Evolutionary conservation across 2,888 invertebrate genomes (phyloP).

Genomic region (Yponomeuta plumbellus): DNA sequence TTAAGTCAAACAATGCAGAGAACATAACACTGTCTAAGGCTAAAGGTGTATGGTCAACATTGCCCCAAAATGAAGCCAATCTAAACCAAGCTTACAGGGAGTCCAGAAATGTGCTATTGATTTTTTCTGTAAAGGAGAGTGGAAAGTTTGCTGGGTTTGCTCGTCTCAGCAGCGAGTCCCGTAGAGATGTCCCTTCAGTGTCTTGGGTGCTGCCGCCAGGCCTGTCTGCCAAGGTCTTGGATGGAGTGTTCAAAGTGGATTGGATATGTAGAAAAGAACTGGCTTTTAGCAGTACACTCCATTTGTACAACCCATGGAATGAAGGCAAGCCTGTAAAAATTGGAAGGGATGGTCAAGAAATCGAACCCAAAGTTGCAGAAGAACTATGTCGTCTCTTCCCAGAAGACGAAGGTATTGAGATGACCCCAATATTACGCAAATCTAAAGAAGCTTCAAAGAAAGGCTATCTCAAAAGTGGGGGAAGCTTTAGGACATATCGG

Average conservation of each 20-base stretch:
- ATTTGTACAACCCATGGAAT: conserved; percentile 98
- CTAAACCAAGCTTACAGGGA: conserved; percentile 96
- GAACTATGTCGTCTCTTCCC: conserved; percentile 96
- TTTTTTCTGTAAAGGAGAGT: conserved; percentile 99
- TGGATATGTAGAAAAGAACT: conserved; percentile 98
- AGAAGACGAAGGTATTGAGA: conserved; percentile 93
- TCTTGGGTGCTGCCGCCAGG: conserved; percentile 97
- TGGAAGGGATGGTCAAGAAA: conserved; percentile 98
- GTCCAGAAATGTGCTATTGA: conserved; percentile 93
- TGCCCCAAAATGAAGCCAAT: conserved; percentile 97
- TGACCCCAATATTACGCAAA: conserved; percentile 90
- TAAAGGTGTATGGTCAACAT: conserved; percentile 98
- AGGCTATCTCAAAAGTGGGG: conserved; percentile 69
- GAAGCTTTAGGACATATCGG: conserved; percentile 69
- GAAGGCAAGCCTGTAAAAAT: conserved; percentile 99
- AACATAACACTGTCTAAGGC: conserved; percentile 96
- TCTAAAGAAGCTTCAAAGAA: conserved; percentile 89
- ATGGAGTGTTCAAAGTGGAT: conserved; percentile 97
- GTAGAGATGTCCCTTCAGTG: conserved; percentile 91
- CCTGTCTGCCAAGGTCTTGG: conserved; percentile 92
- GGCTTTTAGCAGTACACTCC: conserved; percentile 93
- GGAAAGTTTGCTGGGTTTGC: conserved; percentile 97
- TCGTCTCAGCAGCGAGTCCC: conserved; percentile 90
- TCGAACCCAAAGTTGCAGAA: conserved; percentile 96
- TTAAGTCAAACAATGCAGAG: conserved; percentile 98